Conservation (phyloP, 2,797 vertebrate genomes). For the Sebastes flavidus region DNA sequence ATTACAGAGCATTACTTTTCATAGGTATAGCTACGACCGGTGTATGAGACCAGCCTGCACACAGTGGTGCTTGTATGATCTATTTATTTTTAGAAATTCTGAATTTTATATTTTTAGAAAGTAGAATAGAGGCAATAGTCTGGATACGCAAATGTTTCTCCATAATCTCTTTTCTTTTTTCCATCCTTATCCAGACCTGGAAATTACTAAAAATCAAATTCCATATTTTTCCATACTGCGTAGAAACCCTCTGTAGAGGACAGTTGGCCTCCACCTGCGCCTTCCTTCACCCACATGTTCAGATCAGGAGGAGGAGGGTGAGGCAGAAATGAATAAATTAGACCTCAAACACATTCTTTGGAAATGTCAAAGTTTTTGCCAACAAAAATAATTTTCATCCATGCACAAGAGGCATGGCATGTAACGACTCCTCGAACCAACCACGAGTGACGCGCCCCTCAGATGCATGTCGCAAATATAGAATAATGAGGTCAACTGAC, state of each 20-base stretch:
- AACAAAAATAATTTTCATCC: neutral
- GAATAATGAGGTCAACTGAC: slow-evolving; percentile 71
- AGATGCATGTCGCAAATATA: slow-evolving; percentile 55
- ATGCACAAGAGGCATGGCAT: neutral
- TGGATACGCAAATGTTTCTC: no score
- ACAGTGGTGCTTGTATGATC: no score
- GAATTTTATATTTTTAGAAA: no score
- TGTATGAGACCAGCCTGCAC: no score
- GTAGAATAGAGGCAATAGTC: no score
- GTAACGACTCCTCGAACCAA: slow-evolving; percentile 41
- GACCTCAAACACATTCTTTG: neutral
- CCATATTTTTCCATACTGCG: no score
- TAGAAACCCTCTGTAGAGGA: neutral
- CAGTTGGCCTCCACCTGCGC: neutral
- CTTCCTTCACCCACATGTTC: neutral
- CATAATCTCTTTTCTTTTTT: no score
- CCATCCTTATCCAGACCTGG: no score
- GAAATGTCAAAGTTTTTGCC: neutral
- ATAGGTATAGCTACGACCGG: no score
- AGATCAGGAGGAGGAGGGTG: neutral
- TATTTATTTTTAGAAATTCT: no score
- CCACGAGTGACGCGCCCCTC: slow-evolving; percentile 51
- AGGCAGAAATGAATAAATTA: neutral
- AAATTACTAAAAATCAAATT: no score
- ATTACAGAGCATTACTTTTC: no score